Conservation (phyloP, 2,888 invertebrate species). For the Cephus nigrinus region DNA sequence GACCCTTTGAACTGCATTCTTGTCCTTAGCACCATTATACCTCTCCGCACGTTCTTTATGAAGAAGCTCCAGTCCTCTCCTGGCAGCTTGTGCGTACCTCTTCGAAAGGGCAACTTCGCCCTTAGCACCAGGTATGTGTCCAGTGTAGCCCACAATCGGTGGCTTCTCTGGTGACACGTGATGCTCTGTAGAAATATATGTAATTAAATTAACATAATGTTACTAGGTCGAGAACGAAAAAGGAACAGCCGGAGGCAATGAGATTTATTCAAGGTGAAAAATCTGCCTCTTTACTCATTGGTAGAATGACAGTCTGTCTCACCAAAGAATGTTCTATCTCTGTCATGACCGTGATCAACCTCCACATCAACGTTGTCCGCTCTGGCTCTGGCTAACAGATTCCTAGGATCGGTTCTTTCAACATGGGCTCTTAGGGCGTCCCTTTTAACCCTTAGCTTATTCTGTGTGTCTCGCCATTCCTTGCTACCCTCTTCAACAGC, state of each 20-base stretch:
- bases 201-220: neutral
- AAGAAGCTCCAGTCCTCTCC: conserved; percentile 72
- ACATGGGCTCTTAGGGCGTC: conserved; percentile 52
- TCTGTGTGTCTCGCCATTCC: conserved; percentile 68
- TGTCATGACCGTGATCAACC: conserved; percentile 48
- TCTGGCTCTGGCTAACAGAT: conserved; percentile 51
- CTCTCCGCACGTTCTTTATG: conserved; percentile 70
- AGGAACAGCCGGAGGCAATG: neutral
- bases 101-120: conserved; percentile 78
- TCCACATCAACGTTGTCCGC: conserved; percentile 50
- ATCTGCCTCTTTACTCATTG: neutral
- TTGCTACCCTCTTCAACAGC: conserved; percentile 69
- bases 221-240: neutral
- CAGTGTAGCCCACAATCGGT: conserved; percentile 80
- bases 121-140: conserved; percentile 77
- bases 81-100: conserved; percentile 76
- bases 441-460: conserved; percentile 47
- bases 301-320: neutral
- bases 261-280: neutral
- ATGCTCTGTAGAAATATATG: conserved; percentile 63
- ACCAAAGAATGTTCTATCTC: conserved; percentile 50
- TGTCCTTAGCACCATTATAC: conserved; percentile 20
- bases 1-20: conserved; percentile 35
- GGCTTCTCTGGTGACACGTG: conserved; percentile 75
- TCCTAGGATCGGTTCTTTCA: conserved; percentile 49